Evolutionary conservation across 2,113 vertebrate species (phyloP).

Genomic region (Damaliscus lunatus): DNA sequence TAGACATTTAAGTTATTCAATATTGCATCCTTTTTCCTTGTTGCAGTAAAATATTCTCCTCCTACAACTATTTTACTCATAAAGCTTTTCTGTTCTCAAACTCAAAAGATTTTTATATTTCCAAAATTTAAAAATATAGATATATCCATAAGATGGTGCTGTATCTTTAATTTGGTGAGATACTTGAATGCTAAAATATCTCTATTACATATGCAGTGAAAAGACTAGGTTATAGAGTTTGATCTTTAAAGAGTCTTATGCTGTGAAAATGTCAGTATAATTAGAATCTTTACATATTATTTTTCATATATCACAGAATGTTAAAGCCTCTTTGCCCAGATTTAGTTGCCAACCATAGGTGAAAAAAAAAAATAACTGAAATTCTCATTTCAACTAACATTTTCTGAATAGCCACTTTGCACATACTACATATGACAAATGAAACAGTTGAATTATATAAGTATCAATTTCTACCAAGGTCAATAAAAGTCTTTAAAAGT

Average conservation of each 20-base stretch:
- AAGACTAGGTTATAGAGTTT: slow-evolving; percentile 19
- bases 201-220: slow-evolving; percentile 33
- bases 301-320: slow-evolving; percentile 66
- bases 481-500: slow-evolving; percentile 21
- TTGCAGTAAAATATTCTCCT: background rate
- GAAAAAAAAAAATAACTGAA: slow-evolving; percentile 56
- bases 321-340: slow-evolving; percentile 58
- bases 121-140: slow-evolving; percentile 69
- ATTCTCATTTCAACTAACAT: slow-evolving; percentile 36
- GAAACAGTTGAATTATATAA: slow-evolving; percentile 20
- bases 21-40: background rate
- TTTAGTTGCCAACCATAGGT: slow-evolving; percentile 18
- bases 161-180: slow-evolving; percentile 77
- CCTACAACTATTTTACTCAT: background rate
- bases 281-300: slow-evolving; percentile 66
- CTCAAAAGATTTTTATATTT: slow-evolving; percentile 15
- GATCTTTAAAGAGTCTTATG: slow-evolving; percentile 45
- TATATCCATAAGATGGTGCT: slow-evolving; percentile 86
- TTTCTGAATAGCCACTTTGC: slow-evolving; percentile 29
- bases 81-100: background rate
- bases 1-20: background rate
- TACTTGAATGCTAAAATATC: slow-evolving; percentile 62
- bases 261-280: slow-evolving; percentile 41
- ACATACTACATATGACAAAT: background rate
- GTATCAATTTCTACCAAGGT: slow-evolving; percentile 24